Conservation (phyloP, 2,113 vertebrate genomes). For the Redunca redunca region DNA sequence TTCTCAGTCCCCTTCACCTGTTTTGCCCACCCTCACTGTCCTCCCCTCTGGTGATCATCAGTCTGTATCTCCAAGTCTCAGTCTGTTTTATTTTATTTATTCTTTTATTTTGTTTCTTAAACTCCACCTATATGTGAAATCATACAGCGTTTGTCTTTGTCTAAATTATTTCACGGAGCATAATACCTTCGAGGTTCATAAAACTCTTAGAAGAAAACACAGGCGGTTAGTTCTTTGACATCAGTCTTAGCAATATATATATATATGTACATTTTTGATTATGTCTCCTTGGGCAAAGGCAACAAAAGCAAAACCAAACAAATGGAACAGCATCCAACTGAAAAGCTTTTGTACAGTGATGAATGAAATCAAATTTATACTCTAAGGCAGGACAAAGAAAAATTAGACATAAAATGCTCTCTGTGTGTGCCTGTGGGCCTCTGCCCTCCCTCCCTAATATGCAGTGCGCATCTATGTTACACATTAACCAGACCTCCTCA, state of each 20-base stretch:
- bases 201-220: not conserved
- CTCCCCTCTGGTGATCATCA: not conserved
- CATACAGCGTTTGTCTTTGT: not conserved
- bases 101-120: not conserved
- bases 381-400: not conserved
- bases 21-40: not conserved
- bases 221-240: not conserved
- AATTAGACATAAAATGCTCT: not conserved
- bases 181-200: not conserved
- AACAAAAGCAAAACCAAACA: not conserved
- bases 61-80: not conserved
- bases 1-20: not conserved
- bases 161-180: not conserved
- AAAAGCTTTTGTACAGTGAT: not conserved
- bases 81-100: too few species aligned
- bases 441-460: not conserved
- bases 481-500: not conserved
- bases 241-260: not conserved
- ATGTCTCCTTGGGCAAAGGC: not conserved
- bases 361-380: not conserved
- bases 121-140: not conserved
- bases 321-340: not conserved
- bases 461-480: not conserved
- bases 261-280: too few species aligned
- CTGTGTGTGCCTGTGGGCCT: not conserved